Percentiles rank a stretch among this genome's conserved stretches.
phyloP scores from a whole-genome alignment of 2,797 vertebrate genomes.

The Prionace glauca region DNA sequence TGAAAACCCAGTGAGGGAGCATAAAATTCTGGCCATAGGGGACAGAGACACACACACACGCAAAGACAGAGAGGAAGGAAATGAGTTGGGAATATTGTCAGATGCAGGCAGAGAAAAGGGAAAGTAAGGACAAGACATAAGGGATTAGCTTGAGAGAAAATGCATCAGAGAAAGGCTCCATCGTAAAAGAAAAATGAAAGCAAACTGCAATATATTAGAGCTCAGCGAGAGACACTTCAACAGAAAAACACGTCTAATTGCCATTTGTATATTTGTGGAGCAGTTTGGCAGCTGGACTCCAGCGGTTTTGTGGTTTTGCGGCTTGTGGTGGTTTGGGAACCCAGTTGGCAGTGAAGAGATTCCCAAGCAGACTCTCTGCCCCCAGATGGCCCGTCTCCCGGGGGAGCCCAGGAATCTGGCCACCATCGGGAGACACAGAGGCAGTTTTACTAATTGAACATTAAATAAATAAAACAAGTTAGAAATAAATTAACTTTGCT shows the following conservation, averaged over 20 bases:
- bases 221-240: slow-evolving; percentile 15
- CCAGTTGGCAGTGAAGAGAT: not conserved
- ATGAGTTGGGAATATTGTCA: not conserved
- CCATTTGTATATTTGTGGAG: slow-evolving; percentile 32
- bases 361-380: not conserved
- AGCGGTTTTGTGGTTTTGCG: slow-evolving; percentile 20
- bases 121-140: not conserved
- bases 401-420: not conserved
- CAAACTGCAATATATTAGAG: not conserved
- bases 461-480: slow-evolving; percentile 30
- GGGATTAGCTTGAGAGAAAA: not conserved
- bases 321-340: slow-evolving; percentile 19
- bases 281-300: slow-evolving; percentile 23
- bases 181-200: not conserved
- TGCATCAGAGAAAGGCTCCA: not conserved
- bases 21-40: not conserved
- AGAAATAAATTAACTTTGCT: not conserved
- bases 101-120: not conserved
- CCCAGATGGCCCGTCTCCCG: not conserved
- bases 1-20: too few species aligned
- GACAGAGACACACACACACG: not conserved
- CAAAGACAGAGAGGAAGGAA: not conserved
- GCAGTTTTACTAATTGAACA: slow-evolving; percentile 41
- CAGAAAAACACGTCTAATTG: slow-evolving; percentile 34
- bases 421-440: slow-evolving; percentile 16